A percentile compares a stretch with the other conserved stretches of the same genome.
phyloP scores from a whole-genome alignment of 2,888 invertebrate genomes.

The Chymomyza amoena region DNA sequence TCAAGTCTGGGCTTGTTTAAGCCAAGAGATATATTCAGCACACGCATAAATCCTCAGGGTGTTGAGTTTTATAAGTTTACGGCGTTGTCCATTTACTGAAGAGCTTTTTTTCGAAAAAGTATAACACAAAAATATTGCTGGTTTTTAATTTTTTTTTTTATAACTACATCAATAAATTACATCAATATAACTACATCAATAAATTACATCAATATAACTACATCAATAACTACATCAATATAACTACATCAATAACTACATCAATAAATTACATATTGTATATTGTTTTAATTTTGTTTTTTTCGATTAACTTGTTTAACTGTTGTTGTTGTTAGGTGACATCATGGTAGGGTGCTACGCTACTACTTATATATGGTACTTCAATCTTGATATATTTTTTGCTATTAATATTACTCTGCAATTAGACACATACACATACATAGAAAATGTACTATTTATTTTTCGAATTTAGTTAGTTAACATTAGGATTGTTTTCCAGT shows the following conservation, averaged over 20 bases:
- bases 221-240: too few species aligned
- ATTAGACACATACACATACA: not conserved
- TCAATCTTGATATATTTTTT: not conserved
- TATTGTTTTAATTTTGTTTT: constrained; percentile 45
- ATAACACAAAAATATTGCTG: not conserved
- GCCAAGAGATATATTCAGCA: constrained; percentile 41
- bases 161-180: too few species aligned
- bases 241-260: too few species aligned
- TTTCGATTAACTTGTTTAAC: constrained; percentile 16
- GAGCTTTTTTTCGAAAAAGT: not conserved
- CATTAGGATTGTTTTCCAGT: constrained; percentile 5
- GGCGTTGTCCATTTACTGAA: constrained; percentile 25
- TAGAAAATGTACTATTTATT: not conserved
- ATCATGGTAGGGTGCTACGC: not conserved
- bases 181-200: too few species aligned
- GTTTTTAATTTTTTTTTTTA: too few species aligned
- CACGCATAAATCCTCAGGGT: constrained; percentile 63
- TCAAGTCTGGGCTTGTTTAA: constrained; percentile 27
- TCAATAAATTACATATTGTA: constrained; percentile 69
- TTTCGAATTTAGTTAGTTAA: not conserved
- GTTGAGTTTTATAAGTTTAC: constrained; percentile 67
- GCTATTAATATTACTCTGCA: not conserved
- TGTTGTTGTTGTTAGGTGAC: constrained; percentile 4
- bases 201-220: too few species aligned
- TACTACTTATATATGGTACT: not conserved